Conservation (phyloP, 2,797 vertebrate species). For the Trachurus trachurus region DNA sequence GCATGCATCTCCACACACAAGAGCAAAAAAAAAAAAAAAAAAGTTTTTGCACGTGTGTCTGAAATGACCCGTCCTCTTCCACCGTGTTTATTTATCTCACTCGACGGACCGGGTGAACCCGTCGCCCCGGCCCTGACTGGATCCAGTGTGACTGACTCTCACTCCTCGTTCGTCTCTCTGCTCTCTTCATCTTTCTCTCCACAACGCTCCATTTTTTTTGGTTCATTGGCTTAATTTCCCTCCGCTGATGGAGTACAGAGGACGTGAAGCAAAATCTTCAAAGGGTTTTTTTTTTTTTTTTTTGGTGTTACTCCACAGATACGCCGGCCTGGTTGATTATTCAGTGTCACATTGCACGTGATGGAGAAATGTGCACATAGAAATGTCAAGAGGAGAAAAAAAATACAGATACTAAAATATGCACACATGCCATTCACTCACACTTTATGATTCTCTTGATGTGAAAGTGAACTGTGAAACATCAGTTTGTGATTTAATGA, state of each 20-base stretch:
- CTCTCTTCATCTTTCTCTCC: constrained; percentile 14
- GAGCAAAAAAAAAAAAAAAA: constrained; percentile 2
- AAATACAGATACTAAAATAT: constrained; percentile 15
- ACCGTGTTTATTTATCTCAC: constrained; percentile 33
- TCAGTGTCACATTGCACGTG: constrained; percentile 22
- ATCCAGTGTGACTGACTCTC: constrained; percentile 35
- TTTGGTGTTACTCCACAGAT: constrained; percentile 33
- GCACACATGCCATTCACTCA: neutral
- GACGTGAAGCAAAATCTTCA: constrained; percentile 56
- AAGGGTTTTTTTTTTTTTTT: constrained; percentile 38
- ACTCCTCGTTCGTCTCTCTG: constrained; percentile 16
- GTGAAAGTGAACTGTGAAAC: constrained; percentile 10
- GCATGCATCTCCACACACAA: constrained; percentile 35
- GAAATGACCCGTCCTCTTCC: constrained; percentile 29
- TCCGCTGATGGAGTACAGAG: constrained; percentile 47
- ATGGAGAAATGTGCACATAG: constrained; percentile 20
- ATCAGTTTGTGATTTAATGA: constrained; percentile 15
- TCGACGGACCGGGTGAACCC: constrained; percentile 31
- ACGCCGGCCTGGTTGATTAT: constrained; percentile 26
- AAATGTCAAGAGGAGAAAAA: neutral
- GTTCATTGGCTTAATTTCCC: constrained; percentile 59
- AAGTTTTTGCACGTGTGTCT: constrained; percentile 27
- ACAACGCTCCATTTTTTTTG: constrained; percentile 28
- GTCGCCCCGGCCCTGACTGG: constrained; percentile 9
- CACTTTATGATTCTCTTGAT: too few species aligned